Conservation (phyloP, 2,888 invertebrate species). For the Griposia aprilina region DNA sequence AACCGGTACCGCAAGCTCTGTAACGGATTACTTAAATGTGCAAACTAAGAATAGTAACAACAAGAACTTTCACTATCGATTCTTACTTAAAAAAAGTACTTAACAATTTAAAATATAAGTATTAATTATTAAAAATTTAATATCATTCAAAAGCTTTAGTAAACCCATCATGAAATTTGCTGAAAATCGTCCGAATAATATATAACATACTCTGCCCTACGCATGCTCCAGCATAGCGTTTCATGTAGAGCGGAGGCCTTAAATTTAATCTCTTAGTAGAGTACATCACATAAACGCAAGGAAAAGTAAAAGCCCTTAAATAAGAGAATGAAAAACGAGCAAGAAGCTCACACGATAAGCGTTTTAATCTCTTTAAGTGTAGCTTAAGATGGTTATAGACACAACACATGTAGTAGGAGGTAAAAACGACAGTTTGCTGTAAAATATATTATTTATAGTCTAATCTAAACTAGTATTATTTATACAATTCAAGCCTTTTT, state of each 20-base stretch:
- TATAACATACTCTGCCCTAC: conserved; percentile 30
- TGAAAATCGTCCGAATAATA: conserved; percentile 52
- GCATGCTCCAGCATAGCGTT: conserved; percentile 38
- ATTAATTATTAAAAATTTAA: not conserved
- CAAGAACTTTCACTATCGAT: not conserved
- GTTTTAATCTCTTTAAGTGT: conserved; percentile 89
- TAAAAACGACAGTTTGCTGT: conserved; percentile 26
- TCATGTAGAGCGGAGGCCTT: conserved; percentile 67
- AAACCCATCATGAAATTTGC: conserved; percentile 5
- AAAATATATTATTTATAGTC: conserved; percentile 21
- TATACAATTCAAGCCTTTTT: not conserved
- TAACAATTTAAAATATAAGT: not conserved
- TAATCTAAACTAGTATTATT: not conserved
- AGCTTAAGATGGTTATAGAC: conserved; percentile 68
- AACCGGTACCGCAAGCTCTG: not conserved
- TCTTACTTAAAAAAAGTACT: not conserved
- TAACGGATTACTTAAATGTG: not conserved
- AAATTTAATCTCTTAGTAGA: conserved; percentile 85
- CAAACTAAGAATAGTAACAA: not conserved
- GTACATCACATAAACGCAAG: conserved; percentile 80
- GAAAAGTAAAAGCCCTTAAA: conserved; percentile 86
- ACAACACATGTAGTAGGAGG: conserved; percentile 18
- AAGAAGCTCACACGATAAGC: conserved; percentile 84
- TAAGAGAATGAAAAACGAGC: conserved; percentile 87
- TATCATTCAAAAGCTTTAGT: not conserved